These are phyloP conservation scores for Pseudonaja textilis DNA, from an alignment of 2,113 vertebrate species.

Conservation along the genomic window DNA sequence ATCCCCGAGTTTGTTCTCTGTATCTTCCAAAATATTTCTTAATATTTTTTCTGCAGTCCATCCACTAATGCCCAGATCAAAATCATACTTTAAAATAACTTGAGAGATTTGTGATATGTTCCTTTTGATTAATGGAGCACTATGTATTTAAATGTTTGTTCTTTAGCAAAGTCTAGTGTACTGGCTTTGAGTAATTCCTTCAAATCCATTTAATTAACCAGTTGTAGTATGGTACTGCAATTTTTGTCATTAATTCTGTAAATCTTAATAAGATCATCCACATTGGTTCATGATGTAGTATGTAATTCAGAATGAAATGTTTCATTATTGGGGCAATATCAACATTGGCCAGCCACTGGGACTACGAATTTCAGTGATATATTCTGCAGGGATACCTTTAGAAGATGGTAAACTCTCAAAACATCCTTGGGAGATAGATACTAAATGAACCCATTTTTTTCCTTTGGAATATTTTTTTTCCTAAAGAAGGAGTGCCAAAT, in stretches of 20 bases:
- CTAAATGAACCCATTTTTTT: neutral
- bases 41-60: neutral
- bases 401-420: neutral
- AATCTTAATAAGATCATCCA: neutral
- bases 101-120: neutral
- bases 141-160: neutral
- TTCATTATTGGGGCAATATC: neutral
- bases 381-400: constrained; percentile 9
- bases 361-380: neutral
- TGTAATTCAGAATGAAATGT: neutral
- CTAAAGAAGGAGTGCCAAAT: neutral
- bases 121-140: neutral
- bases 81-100: neutral
- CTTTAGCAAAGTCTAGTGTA: neutral
- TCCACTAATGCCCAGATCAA: neutral
- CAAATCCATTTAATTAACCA: neutral
- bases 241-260: neutral
- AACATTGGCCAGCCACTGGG: neutral
- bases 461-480: neutral
- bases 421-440: neutral
- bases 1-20: neutral
- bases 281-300: neutral
- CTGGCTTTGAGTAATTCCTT: neutral
- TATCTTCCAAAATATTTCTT: constrained; percentile 14
- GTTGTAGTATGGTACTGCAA: neutral